A percentile compares a stretch with the other conserved stretches of the same genome.
These are phyloP conservation scores for Anas platyrhynchos DNA, from an alignment of 2,113 vertebrate genomes.

Conservation along the genomic window DNA sequence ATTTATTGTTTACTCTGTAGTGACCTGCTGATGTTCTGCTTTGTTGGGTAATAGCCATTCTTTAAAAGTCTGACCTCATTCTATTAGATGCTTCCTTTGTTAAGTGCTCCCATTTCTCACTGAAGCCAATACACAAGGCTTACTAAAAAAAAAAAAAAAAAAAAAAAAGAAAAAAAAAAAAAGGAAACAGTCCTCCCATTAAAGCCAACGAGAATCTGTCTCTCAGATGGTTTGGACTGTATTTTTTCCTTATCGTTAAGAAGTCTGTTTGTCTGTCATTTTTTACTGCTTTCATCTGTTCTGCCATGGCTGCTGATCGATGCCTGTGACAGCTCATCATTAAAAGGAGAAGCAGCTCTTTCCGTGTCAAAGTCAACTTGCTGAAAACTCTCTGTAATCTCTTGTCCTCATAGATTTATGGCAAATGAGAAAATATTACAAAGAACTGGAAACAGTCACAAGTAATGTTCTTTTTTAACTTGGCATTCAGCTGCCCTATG, in stretches of 20 bases:
- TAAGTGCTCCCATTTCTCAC: slow-evolving; percentile 7
- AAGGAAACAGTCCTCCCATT: not conserved
- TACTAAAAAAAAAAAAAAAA: not conserved
- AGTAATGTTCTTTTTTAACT: not conserved
- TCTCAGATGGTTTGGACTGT: not conserved
- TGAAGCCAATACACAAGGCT: not conserved
- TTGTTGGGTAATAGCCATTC: not conserved
- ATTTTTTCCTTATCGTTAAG: not conserved
- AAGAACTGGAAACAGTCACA: not conserved
- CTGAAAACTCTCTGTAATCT: not conserved
- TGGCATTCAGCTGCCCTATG: not conserved
- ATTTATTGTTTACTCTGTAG: not conserved
- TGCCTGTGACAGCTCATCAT: slow-evolving; percentile 39
- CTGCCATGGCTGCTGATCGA: slow-evolving; percentile 12
- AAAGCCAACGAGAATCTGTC: not conserved
- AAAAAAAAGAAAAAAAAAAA: not conserved
- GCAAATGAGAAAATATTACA: not conserved
- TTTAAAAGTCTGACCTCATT: slow-evolving; percentile 48
- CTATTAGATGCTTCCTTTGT: not conserved
- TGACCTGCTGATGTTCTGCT: not conserved
- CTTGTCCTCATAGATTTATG: not conserved
- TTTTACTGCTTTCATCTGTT: slow-evolving; percentile 4
- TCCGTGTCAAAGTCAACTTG: not conserved
- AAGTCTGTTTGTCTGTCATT: slow-evolving; percentile 1
- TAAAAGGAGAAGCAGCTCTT: slow-evolving; percentile 13